Base-by-base conservation (phyloP, 2,113 vertebrate genomes). In the Gopherus flavomarginatus region DNA sequence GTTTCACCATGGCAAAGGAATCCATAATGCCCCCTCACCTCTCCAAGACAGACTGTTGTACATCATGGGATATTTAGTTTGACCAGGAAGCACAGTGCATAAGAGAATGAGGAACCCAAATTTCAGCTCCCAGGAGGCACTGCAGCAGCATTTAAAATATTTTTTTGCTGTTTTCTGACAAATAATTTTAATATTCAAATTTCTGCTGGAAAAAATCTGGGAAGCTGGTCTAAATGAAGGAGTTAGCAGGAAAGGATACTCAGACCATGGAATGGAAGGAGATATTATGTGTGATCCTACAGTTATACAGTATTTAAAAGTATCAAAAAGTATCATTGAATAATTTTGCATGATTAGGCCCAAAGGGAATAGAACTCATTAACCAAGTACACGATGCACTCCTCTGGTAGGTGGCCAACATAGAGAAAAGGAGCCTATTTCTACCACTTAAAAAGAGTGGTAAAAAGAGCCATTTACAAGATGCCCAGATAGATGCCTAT, bases 221-320 rank as follows among this genome's bases (percentile, higher is more conserved):
- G 1, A 56, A 3, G 27, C 81, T 1, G 0, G 31, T 81, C 2
- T 22, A 49, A 83, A 1, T 47, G 14, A 62, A 27, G 57, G 27
- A 53, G n/a, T 49, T 59, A 56, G 57, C 8, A 50, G 52, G 13
- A 91, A 94, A 62, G 5, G 2, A 47, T 65, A 3, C 1, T 38
- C 11, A 24, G 53, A 31, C 31, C 5, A 5, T n/a, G 16, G 62
- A 65, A 11, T n/a, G 80, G 4, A 26, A 57, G 24, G 24, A 90
- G 82, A 77, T 7, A 2, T 5, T 82, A 5, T 10, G 35, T 38
- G 3, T 85, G 54, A 90, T 89, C 59, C 2, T 35, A 3, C 14
- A 77, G 26, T 38, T 3, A 14, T 85, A 2, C 1, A 53, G 75
- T 52, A 4, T 87, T 93, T 81, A 57, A 81, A 49, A 53, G 75